Evolutionary conservation across 2,888 invertebrate species (phyloP).

Genomic region (Balanococcus diminutus): DNA sequence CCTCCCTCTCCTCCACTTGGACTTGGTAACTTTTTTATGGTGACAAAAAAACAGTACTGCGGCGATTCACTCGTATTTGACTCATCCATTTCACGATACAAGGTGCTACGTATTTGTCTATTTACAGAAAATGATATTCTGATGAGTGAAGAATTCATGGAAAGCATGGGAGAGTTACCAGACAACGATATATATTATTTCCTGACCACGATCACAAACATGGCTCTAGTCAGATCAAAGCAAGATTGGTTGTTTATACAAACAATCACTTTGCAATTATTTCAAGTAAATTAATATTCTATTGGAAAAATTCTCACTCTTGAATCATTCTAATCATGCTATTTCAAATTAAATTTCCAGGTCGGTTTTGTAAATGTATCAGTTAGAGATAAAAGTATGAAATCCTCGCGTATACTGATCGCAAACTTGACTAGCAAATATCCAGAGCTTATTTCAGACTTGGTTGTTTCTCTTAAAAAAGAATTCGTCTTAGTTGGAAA

Average conservation of each 20-base stretch:
- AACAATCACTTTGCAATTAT: constrained; percentile 71
- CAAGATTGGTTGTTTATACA: constrained; percentile 71
- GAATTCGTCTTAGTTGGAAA: constrained; percentile 68
- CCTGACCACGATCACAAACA: constrained; percentile 78
- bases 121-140: constrained; percentile 43
- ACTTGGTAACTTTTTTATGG: too few relatives aligned
- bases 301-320: neutral
- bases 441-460: constrained; percentile 72
- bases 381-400: constrained; percentile 76
- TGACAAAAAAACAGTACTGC: too few relatives aligned
- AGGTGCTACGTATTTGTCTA: neutral
- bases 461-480: constrained; percentile 68
- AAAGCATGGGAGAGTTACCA: constrained; percentile 69
- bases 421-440: constrained; percentile 73
- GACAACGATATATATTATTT: constrained; percentile 79
- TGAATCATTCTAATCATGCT: neutral
- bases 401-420: constrained; percentile 74
- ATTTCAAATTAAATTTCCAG: constrained; percentile 61
- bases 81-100: too few relatives aligned
- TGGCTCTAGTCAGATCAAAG: constrained; percentile 71
- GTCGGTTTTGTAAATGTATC: constrained; percentile 74
- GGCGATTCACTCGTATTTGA: too few relatives aligned
- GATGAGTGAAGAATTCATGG: constrained; percentile 65
- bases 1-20: too few relatives aligned
- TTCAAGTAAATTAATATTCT: constrained; percentile 66